Conservation (phyloP, 1,140 invertebrate species). For the Diuraphis noxia region DNA sequence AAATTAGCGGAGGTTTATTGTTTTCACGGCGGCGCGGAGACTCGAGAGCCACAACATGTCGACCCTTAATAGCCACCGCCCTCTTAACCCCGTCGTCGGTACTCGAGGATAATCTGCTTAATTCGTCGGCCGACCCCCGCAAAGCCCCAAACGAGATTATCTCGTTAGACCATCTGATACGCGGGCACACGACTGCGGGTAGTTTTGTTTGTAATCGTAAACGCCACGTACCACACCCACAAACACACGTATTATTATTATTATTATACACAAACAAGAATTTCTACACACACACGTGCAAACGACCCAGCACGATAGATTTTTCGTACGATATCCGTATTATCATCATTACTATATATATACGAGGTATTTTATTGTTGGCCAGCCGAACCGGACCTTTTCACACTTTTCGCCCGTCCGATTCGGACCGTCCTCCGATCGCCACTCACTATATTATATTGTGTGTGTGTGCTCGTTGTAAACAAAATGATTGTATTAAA, state of each 20-base stretch:
- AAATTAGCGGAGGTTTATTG: conserved; percentile 39
- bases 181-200: conserved; percentile 13
- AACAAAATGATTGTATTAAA: background rate
- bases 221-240: conserved; percentile 13
- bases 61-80: conserved; percentile 45
- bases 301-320: background rate
- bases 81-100: conserved; percentile 37
- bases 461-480: background rate
- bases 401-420: conserved; percentile 7
- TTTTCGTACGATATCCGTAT: background rate
- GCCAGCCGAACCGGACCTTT: background rate
- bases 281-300: background rate
- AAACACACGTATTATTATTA: background rate
- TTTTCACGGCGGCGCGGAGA: conserved; percentile 26
- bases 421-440: background rate
- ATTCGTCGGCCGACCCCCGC: conserved; percentile 49
- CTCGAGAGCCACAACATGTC: conserved; percentile 39
- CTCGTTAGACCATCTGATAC: conserved; percentile 44
- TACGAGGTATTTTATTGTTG: background rate
- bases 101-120: conserved; percentile 46
- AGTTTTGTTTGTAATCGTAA: background rate
- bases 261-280: background rate
- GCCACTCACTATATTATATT: background rate
- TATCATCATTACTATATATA: background rate
- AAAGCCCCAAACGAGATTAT: conserved; percentile 46